Evolutionary conservation across 2,113 vertebrate genomes (phyloP), one percentile per base, ranked within the genome.

Genomic region (Synchiropus splendidus): DNA sequence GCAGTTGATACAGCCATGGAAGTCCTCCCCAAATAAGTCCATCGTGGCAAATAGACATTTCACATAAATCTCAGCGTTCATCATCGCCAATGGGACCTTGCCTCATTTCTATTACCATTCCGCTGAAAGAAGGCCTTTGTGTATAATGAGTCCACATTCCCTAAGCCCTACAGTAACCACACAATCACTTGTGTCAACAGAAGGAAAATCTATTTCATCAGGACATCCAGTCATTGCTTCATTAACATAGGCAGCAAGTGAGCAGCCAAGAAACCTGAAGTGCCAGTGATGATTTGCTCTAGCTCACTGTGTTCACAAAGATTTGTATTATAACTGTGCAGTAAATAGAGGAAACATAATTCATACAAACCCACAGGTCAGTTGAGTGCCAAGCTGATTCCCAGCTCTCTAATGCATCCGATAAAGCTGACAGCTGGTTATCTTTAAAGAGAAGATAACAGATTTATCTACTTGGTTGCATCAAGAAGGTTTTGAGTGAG

Each of bases 111-210:
- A 67, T 70, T 58, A 60, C 46, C 36, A 51, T 47, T 61, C 35
- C 9, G 12, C 54, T 62, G 64, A 74, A 72, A 36, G 10, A 55
- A 70, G 51, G 58, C 57, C 50, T 70, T 70, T 59, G 55, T 67
- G 52, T 57, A 39, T 77, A 78, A 79, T 67, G 59, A 79, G 52
- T 65, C 64, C 58, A 63, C 67, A 70, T 67, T 75, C 56, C 49
- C 55, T 57, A 55, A 74, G 59, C 67, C 48, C 57, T 48, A 66
- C 58, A 75, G 62, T 70, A 77, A 74, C 64, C 69, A 64, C 58
- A 72, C 67, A 77, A 75, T 80, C 77, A 69, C 64, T 78, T 72
- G 61, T 74, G 79, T 82, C 74, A 82, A 80, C 75, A 72, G 51
- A 62, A 59, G 61, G 59, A 58, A 72, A 78, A 80, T 74, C 65